Base-by-base conservation (phyloP, 2,888 invertebrate genomes). In the Callyntrura guangdongensis region DNA sequence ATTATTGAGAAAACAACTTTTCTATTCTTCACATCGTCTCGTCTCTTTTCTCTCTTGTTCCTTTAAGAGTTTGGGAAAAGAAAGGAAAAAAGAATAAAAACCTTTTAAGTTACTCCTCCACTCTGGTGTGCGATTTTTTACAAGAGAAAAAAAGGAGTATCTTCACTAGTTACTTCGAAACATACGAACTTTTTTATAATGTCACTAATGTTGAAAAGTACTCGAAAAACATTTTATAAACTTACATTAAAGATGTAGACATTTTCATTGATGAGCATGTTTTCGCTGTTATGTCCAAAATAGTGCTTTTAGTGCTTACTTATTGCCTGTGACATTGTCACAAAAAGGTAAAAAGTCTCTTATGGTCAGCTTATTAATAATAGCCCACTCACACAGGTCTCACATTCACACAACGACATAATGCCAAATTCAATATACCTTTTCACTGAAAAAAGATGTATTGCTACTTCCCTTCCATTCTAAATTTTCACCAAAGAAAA, bases 81-180 rank as follows among this genome's bases (percentile, higher is more conserved):
- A 61, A 22, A 61, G 47, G 77, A 82, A 17, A 53, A 47, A 20
- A 17, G 17, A 61, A 84, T 22, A 69, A 47, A 83, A 45, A 83
- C 83, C 61, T 86, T 86, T 86, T 72, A 86, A 77, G 47, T 61
- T 86, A 6, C 17, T 61, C 56, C 27, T n/a, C 72, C 47, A 74
- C 25, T 64, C 79, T 77, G 14, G 14, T 64, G 77, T 72, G 47
- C 45, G 36, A 84, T 72, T 56, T 74, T 45, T 85, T 56, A 74
- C 72, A 85, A 53, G 69, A 20, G 25, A 17, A 59, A 53, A 85
- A 74, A 49, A 59, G 85, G 74, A 59, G 85, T 72, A 45, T 72
- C 72, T 59, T 59, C 36, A 49, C 49, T 74, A 20, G 53, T 64
- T 64, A 64, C 27, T 27, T 81, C n/a, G 27, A 64, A n/a, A n/a